Evolutionary conservation across 2,797 vertebrate species (phyloP).

Genomic region (Balearica regulorum): DNA sequence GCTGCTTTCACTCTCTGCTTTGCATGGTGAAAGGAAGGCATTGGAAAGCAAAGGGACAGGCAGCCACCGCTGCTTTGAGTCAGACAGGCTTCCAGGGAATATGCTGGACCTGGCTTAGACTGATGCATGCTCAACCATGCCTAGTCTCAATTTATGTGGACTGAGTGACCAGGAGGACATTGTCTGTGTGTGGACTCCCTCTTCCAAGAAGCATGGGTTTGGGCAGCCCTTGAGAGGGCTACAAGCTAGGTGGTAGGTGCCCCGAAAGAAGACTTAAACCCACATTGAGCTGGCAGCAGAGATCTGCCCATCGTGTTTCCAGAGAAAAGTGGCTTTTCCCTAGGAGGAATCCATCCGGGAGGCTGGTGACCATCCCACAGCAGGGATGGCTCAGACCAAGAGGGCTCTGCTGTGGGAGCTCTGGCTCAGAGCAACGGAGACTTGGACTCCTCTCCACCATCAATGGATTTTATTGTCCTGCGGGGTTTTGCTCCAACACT

Average conservation of each 20-base stretch:
- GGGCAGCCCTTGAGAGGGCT: neutral
- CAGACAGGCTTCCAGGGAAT: neutral
- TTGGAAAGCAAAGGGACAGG: neutral
- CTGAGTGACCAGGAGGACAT: neutral
- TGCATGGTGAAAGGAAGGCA: rapidly evolving
- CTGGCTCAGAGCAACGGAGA: neutral
- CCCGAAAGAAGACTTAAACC: neutral
- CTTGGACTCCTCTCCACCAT: neutral
- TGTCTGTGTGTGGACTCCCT: rapidly evolving
- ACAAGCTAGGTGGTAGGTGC: neutral
- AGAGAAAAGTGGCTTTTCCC: neutral
- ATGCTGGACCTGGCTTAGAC: neutral
- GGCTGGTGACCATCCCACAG: neutral
- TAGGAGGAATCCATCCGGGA: neutral
- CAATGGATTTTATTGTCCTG: conserved; percentile 44
- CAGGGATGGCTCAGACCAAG: neutral
- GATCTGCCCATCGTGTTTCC: neutral
- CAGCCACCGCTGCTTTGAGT: rapidly evolving
- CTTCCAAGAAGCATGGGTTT: rapidly evolving
- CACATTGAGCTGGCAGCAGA: neutral
- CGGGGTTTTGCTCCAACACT: neutral
- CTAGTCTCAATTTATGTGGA: rapidly evolving
- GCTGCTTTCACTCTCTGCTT: neutral
- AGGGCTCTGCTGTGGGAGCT: neutral
- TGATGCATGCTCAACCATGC: neutral